Base-by-base conservation (phyloP, 2,888 invertebrate genomes). In the Myathropa florea region DNA sequence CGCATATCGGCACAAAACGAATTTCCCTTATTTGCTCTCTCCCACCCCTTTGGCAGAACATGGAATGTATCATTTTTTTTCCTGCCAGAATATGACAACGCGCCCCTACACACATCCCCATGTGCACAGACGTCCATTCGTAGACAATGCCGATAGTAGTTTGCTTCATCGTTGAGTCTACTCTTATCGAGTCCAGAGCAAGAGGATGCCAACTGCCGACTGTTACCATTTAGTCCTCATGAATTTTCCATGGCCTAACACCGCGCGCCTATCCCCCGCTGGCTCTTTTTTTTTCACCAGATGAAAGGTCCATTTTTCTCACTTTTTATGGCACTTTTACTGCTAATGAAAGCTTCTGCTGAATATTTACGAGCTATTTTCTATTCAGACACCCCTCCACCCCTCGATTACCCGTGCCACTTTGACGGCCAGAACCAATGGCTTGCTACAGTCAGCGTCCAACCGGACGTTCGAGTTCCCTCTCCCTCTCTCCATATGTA, bases 321-420 rank as follows among this genome's bases (percentile, higher is more conserved):
- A 67, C 83, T 77, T 83, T 83, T 83, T 83, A 83, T 83, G 77
- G 83, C 83, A 83, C 83, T 83, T 83, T 83, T 83, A 83, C 83
- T 83, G 83, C 83, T 83, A 83, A 83, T 83, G 83, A 83, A 83
- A 83, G 83, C 83, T 83, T 83, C 83, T 83, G 83, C 77, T 83
- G 72, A 83, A 82, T 82, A 82, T 82, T 82, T 82, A 83, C 83
- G 83, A 83, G 83, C 67, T 83, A 77, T 83, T 83, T 79, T 83
- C 65, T 36, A 39, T 39, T 14, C 21, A 23, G 39, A 4, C 21
- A n/a, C 18, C 30, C n/a, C 28, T 4, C 0, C 63, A 21, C 4
- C 33, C 30, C 2, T 30, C 28, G 4, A 33, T 21, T 63, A 23
- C 63, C 26, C 63, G 63, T 28, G 33, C 24, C 60, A 60, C n/a